Base-by-base conservation (phyloP, 2,113 vertebrate species). In the Eudyptes chrysolophus region DNA sequence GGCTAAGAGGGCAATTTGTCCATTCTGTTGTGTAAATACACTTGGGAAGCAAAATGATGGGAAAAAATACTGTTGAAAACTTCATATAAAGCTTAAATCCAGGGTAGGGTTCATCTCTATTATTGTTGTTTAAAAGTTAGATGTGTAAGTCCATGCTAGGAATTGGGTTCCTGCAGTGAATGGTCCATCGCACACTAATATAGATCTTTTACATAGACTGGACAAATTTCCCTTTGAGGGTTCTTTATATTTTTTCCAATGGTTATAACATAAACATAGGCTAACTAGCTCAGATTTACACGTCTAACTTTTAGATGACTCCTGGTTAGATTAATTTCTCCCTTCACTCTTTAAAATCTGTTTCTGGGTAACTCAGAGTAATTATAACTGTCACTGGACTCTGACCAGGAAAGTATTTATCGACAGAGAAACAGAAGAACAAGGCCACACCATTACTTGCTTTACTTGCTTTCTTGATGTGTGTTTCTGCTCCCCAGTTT, bases 391-490 rank as follows among this genome's bases (percentile, higher is more conserved):
- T 25, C 3, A 60, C 74, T 92, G n/a, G 25, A 74, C 6, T 81
- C 21, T 74, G 18, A 44, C 18, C 25, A 32, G 51, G 17, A 34
- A 52, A 32, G 2, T 61, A 44, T 58, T 30, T 88, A 40, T 57
- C 57, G 40, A 7, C 6, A 54, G 30, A 54, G 20, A n/a, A 60
- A 85, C 9, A 76, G 19, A 9, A 64, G 52, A 85, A 7, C 2
- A 51, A 3, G 1, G 2, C 3, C 30, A 10, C 17, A 32, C 2
- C 3, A 4, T 27, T 51, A 7, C 3, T 27, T 61, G 15, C 8
- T 88, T 58, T 61, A 11, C 25, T 60, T 64, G 3, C 2, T 82
- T 92, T 40, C 14, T 44, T 70, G 5, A 3, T 11, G 4, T 15
- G 9, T 38, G 3, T 38, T 84, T 90, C 30, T 84, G 13, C 42